Base-by-base conservation (phyloP, 2,888 invertebrate genomes). In the Capitulum mitella region DNA sequence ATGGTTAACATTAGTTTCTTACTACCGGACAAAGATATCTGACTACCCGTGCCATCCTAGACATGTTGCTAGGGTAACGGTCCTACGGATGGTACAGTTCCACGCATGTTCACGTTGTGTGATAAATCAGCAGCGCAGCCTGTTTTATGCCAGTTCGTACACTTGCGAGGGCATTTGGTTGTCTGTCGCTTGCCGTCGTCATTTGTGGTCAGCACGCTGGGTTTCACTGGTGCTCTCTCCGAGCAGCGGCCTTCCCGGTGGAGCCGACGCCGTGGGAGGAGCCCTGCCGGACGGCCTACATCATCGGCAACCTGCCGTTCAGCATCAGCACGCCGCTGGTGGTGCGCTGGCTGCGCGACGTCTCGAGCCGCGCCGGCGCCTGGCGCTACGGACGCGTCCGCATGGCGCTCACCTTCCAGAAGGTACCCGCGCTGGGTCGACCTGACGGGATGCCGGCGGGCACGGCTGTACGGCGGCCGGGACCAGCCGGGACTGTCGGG, bases 231-330 rank as follows among this genome's bases (percentile, higher is more conserved):
- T 78, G 29, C 34, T 78, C 12, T 46, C 0, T 74, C n/a, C 43
- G 29, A 1, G 14, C 70, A 70, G 80, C 77, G 22, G 37, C 78
- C 14, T 79, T 81, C 58, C 77, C 78, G 29, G 78, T 80, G 40
- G 80, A 82, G 12, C 54, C 82, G n/a, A 58, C 54, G 37, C 54
- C 48, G 12, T 84, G 84, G 84, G 80, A 82, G 12, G 80, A 80
- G 12, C 75, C 78, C 3, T 77, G 82, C 37, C 92, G 93, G 2
- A 90, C 91, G 34, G 86, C 95, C 37, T 90, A 92, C 84, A 85
- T 97, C 58, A 92, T 96, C 83, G 98, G 98, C 37, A 98, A 99
- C 87, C 88, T 99, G 79, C 99, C 99, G 0, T 99, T 99, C 86
- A 95, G 92, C 85, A 92, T 99, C 1, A 94, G 99, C 0, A 97